A percentile compares a stretch with the other conserved stretches of the same genome.
These are phyloP conservation scores for Sminthurides aquaticus DNA, from an alignment of 2,888 invertebrate species.

Conservation along the genomic window DNA sequence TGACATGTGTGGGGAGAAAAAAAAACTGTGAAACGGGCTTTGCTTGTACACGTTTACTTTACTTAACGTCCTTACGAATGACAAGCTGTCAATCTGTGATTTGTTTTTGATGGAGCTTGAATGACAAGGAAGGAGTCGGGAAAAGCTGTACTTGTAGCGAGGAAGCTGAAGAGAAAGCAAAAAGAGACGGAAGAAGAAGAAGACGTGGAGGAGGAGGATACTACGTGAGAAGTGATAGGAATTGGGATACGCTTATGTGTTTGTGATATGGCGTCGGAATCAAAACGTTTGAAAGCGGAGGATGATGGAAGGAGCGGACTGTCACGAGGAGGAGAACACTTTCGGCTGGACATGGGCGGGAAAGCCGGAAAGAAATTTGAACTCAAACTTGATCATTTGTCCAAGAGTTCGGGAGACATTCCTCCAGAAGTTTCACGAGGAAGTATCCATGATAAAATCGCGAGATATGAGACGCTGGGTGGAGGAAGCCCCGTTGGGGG, in stretches of 20 bases:
- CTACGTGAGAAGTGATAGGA: too few species aligned
- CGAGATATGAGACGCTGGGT: conserved; percentile 39
- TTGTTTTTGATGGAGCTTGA: too few species aligned
- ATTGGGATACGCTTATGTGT: not conserved
- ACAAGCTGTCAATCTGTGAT: too few species aligned
- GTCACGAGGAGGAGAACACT: not conserved
- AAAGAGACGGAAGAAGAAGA: too few species aligned
- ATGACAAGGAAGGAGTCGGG: too few species aligned
- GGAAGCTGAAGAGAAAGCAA: too few species aligned
- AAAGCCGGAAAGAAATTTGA: not conserved
- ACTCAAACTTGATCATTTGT: conserved; percentile 8
- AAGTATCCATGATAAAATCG: conserved; percentile 21
- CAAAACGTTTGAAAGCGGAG: not conserved
- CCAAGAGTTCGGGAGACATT: conserved; percentile 12
- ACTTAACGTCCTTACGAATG: too few species aligned
- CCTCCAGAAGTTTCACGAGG: conserved; percentile 8
- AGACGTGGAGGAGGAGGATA: too few species aligned
- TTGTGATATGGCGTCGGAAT: conserved; percentile 3
- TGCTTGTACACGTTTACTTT: too few species aligned
- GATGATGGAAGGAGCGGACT: not conserved
- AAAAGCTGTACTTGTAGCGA: too few species aligned
- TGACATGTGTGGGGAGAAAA: too few species aligned
- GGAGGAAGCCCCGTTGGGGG: conserved; percentile 27
- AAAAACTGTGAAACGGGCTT: too few species aligned
- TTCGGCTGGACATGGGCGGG: not conserved